Evolutionary conservation across 2,888 invertebrate species (phyloP).

Genomic region (Labia minor): DNA sequence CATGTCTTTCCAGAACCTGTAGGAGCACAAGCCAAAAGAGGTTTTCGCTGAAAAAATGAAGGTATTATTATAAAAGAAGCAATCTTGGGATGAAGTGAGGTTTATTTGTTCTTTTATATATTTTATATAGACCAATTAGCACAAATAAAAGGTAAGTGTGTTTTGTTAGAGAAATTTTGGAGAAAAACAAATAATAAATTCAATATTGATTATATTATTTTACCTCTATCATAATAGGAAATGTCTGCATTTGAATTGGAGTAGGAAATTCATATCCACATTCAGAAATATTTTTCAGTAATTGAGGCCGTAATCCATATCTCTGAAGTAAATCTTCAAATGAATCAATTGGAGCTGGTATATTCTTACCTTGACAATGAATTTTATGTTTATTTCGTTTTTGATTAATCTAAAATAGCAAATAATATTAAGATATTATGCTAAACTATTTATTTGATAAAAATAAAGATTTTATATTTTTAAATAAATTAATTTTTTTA

Average conservation of each 20-base stretch:
- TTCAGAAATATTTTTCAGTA: conserved; percentile 57
- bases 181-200: too few species aligned
- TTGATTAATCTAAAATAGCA: conserved; percentile 50
- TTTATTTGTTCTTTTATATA: neutral
- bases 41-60: conserved; percentile 53
- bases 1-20: conserved; percentile 97
- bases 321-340: conserved; percentile 53
- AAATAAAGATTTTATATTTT: conserved; percentile 17
- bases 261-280: conserved; percentile 70
- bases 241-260: conserved; percentile 84
- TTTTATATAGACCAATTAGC: neutral
- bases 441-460: conserved; percentile 15
- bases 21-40: conserved; percentile 87
- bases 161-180: too few species aligned
- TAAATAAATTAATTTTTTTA: too few species aligned
- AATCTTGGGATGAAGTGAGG: too few species aligned
- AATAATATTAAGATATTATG: conserved; percentile 19
- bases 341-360: conserved; percentile 62
- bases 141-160: too few species aligned
- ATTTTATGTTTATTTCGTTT: conserved; percentile 68
- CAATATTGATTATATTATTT: too few species aligned
- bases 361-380: conserved; percentile 62
- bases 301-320: conserved; percentile 46
- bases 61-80: conserved; percentile 22
- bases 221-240: conserved; percentile 76